phyloP scores from a whole-genome alignment of 2,888 invertebrate genomes.

The Sympetrum striolatum region DNA sequence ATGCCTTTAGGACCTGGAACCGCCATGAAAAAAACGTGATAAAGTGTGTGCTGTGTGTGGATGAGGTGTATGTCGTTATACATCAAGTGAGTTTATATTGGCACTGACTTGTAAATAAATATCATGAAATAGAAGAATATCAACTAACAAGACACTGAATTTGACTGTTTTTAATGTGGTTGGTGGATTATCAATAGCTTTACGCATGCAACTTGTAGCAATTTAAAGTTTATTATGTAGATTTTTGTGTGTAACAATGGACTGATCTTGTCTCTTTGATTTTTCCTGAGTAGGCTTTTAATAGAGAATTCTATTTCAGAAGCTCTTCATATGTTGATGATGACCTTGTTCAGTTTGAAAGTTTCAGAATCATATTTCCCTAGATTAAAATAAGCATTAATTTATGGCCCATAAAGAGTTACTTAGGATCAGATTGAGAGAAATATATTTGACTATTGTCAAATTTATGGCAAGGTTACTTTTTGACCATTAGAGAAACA shows the following conservation, averaged over 20 bases:
- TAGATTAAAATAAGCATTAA: background rate
- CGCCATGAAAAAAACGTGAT: constrained; percentile 33
- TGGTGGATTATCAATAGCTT: constrained; percentile 42
- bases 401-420: constrained; percentile 23
- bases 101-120: constrained; percentile 34
- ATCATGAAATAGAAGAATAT: constrained; percentile 12
- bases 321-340: constrained; percentile 1
- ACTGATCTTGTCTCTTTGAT: constrained; percentile 35
- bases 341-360: constrained; percentile 21
- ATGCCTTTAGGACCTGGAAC: background rate
- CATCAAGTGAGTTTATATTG: constrained; percentile 39
- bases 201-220: constrained; percentile 39
- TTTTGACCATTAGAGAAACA: constrained; percentile 26
- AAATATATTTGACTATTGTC: constrained; percentile 31
- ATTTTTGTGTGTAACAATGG: constrained; percentile 35
- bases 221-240: constrained; percentile 35
- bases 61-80: constrained; percentile 33
- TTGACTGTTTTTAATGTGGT: constrained; percentile 43
- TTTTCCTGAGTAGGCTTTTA: constrained; percentile 30
- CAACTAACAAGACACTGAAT: constrained; percentile 30
- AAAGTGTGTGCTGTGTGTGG: constrained; percentile 36
- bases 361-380: background rate
- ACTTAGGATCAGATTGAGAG: background rate
- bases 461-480: constrained; percentile 44
- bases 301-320: constrained; percentile 34